Evolutionary conservation across 2,888 invertebrate genomes (phyloP).

Genomic region (Opisthograptis luteolata): DNA sequence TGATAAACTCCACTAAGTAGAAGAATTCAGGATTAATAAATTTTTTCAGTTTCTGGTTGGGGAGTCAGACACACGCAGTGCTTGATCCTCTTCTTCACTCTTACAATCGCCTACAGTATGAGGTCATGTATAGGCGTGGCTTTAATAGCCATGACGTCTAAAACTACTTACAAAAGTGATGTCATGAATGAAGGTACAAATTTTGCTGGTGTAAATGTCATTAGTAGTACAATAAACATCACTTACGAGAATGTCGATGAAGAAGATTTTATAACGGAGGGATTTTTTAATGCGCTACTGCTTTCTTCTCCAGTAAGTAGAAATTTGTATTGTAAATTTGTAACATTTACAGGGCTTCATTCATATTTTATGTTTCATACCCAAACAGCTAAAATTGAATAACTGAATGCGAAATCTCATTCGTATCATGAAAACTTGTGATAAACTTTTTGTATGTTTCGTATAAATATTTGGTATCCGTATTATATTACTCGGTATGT

Average conservation of each 20-base stretch:
- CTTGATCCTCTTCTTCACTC: slow-evolving; percentile 81
- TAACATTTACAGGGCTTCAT: too few species aligned
- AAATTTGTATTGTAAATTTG: too few species aligned
- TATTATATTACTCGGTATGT: too few species aligned
- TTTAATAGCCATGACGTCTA: slow-evolving; percentile 85
- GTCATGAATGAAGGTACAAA: neutral
- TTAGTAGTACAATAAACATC: neutral
- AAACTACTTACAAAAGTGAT: neutral
- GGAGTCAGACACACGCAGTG: slow-evolving; percentile 85
- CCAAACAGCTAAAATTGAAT: too few species aligned
- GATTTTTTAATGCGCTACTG: slow-evolving; percentile 52
- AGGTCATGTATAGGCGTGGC: slow-evolving; percentile 87
- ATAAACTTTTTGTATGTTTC: too few species aligned
- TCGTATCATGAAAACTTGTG: too few species aligned
- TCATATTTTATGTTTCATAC: too few species aligned
- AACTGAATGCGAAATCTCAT: too few species aligned
- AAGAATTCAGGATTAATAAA: too few species aligned
- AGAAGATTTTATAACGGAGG: slow-evolving; percentile 38
- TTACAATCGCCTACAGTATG: slow-evolving; percentile 85
- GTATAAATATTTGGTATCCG: too few species aligned
- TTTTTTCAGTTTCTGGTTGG: slow-evolving; percentile 56
- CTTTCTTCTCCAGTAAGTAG: slow-evolving; percentile 60
- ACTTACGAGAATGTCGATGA: slow-evolving; percentile 10
- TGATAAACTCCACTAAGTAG: too few species aligned
- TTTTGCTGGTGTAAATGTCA: neutral